Evolutionary conservation across 2,888 invertebrate genomes (phyloP).

Genomic region (Apamea epomidion): DNA sequence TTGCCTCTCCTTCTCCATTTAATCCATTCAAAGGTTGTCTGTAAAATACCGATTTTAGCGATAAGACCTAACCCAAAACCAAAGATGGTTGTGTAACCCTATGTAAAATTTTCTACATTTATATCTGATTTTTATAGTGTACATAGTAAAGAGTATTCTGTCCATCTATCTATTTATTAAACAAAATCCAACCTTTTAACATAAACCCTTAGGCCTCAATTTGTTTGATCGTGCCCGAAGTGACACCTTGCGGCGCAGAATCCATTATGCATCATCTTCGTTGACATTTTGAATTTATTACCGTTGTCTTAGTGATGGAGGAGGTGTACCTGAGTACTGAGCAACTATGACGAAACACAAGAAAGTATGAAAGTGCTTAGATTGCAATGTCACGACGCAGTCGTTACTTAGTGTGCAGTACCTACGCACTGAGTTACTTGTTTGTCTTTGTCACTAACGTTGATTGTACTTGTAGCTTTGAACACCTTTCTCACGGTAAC

Average conservation of each 20-base stretch:
- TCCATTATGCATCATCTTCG: slow-evolving; percentile 85
- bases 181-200: slow-evolving; percentile 32
- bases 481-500: slow-evolving; percentile 28
- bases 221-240: slow-evolving; percentile 63
- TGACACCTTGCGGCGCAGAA: slow-evolving; percentile 80
- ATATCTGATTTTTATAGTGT: not conserved
- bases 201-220: slow-evolving; percentile 35
- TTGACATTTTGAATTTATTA: slow-evolving; percentile 88
- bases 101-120: not conserved
- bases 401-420: slow-evolving; percentile 35
- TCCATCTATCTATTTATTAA: not conserved
- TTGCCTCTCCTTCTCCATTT: not conserved
- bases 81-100: not conserved
- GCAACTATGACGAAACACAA: slow-evolving; percentile 67
- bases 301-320: slow-evolving; percentile 82
- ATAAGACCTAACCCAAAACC: no score
- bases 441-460: slow-evolving; percentile 59
- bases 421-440: slow-evolving; percentile 42
- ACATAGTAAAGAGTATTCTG: not conserved
- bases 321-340: slow-evolving; percentile 73
- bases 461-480: slow-evolving; percentile 23
- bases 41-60: not conserved
- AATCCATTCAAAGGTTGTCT: not conserved
- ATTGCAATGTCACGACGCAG: slow-evolving; percentile 66
- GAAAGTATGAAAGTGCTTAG: slow-evolving; percentile 70